phyloP scores from a whole-genome alignment of 2,888 invertebrate species.

The Theodoxus fluviatilis region DNA sequence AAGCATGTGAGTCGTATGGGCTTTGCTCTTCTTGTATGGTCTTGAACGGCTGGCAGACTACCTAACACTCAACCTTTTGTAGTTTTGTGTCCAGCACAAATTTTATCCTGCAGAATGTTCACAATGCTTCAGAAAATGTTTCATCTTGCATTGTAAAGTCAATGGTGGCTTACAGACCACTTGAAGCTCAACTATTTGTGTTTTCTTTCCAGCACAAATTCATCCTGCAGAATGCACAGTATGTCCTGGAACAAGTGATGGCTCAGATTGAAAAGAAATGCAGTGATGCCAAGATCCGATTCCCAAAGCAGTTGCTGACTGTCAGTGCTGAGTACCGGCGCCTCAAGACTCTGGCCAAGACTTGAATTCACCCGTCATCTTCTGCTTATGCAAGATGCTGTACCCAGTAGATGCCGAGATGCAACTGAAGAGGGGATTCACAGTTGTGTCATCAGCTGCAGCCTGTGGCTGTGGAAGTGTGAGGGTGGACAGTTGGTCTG shows the following conservation, averaged over 20 bases:
- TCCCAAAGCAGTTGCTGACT: constrained; percentile 41
- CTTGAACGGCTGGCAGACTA: neutral
- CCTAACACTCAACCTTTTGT: neutral
- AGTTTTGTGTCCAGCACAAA: neutral
- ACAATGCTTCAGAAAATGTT: neutral
- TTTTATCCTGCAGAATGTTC: neutral
- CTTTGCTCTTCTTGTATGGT: neutral
- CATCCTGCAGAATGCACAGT: constrained; percentile 76
- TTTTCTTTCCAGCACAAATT: constrained; percentile 64
- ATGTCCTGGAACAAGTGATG: constrained; percentile 74
- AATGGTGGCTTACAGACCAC: neutral
- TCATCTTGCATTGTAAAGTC: neutral
- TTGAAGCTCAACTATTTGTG: neutral
- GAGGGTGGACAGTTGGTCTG: too few relatives aligned
- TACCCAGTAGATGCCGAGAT: too few relatives aligned
- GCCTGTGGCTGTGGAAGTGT: too few relatives aligned
- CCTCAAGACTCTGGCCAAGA: constrained; percentile 37
- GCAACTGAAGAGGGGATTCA: too few relatives aligned
- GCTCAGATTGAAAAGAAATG: constrained; percentile 72
- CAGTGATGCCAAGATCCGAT: constrained; percentile 33
- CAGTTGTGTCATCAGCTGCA: too few relatives aligned
- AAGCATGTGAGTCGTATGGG: too few relatives aligned
- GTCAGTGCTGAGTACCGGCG: constrained; percentile 42
- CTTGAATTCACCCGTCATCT: neutral
- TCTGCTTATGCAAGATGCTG: too few relatives aligned